Conservation (phyloP, 2,888 invertebrate species). For the Labia minor region DNA sequence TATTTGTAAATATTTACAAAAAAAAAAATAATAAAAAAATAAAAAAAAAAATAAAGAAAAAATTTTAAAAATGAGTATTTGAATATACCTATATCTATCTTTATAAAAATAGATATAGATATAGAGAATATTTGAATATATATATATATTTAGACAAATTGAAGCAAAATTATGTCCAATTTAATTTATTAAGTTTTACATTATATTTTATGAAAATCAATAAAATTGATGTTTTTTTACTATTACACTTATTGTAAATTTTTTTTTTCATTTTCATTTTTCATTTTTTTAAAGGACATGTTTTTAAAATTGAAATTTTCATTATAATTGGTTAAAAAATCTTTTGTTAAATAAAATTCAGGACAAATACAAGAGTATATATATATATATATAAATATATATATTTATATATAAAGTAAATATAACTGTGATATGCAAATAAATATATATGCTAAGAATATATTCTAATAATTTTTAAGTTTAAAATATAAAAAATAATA, state of each 20-base stretch:
- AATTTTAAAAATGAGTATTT: background rate
- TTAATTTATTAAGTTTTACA: no score
- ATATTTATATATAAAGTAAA: background rate
- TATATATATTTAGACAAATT: background rate
- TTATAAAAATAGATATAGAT: background rate
- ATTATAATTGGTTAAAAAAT: no score
- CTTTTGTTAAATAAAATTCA: no score
- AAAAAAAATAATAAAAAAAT: no score
- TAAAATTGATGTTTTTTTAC: background rate
- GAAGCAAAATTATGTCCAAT: background rate
- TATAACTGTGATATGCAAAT: slow-evolving; percentile 13
- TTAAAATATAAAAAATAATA: background rate
- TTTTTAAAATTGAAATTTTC: no score
- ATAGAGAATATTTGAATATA: background rate
- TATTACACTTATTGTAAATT: background rate
- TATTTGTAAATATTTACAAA: slow-evolving; percentile 3
- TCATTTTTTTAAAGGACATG: no score
- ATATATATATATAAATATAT: no score
- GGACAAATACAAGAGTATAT: no score
- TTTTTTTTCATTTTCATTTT: no score
- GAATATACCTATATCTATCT: no score
- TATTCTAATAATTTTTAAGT: slow-evolving; percentile 5
- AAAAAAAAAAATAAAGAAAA: no score
- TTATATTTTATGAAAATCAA: no score
- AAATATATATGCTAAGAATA: background rate